Percentiles rank a stretch among this genome's conserved stretches.
Conservation (phyloP, 2,113 vertebrate genomes). For the Promerops cafer region DNA sequence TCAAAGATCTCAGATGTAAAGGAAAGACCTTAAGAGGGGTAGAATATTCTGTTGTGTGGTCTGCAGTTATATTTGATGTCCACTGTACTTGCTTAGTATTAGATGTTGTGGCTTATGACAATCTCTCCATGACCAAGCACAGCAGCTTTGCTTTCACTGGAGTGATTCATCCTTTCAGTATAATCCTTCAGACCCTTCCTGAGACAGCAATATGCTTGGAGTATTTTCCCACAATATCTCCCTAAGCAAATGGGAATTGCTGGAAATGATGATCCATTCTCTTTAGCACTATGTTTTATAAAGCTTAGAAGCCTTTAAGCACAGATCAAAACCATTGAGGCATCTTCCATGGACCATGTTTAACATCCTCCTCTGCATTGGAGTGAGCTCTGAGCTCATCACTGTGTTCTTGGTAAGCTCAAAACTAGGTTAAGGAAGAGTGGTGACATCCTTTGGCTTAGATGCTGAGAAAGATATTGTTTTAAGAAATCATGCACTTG, state of each 20-base stretch:
- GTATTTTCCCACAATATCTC: background rate
- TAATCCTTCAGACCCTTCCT: background rate
- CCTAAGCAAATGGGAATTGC: background rate
- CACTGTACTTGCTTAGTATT: background rate
- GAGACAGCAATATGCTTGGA: background rate
- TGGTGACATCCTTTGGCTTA: background rate
- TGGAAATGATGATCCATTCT: background rate
- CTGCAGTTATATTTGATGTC: background rate
- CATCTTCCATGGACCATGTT: background rate
- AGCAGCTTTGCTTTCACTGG: background rate
- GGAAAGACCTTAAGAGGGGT: background rate
- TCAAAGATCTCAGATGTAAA: background rate
- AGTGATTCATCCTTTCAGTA: background rate
- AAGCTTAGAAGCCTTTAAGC: background rate
- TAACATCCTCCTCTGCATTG: background rate
- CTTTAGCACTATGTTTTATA: background rate
- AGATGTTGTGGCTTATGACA: background rate
- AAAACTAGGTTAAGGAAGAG: background rate
- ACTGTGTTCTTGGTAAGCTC: background rate
- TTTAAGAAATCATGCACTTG: background rate
- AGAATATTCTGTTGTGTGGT: background rate
- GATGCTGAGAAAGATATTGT: background rate
- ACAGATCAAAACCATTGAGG: background rate
- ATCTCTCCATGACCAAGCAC: background rate
- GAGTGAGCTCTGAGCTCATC: background rate